Evolutionary conservation across 1,140 invertebrate genomes (phyloP).

Genomic region (Solen grandis): DNA sequence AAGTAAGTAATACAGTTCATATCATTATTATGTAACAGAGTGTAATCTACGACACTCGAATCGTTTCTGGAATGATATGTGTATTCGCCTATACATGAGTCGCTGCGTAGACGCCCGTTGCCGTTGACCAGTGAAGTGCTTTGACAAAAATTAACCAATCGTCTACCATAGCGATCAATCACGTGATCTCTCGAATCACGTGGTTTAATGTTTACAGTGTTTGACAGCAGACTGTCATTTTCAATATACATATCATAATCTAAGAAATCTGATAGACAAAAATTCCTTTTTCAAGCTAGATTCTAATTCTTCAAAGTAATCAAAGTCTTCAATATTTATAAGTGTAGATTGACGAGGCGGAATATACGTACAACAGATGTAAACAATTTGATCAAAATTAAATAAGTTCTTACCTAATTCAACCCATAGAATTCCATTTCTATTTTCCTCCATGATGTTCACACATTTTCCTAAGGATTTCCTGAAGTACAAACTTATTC

Average conservation of each 20-base stretch:
- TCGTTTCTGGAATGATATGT: background rate
- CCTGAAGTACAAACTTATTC: no score
- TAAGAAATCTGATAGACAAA: no score
- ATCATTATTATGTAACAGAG: background rate
- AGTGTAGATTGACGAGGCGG: background rate
- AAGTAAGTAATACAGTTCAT: background rate
- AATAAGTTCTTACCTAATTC: conserved; percentile 13
- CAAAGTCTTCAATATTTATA: no score
- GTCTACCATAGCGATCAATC: no score
- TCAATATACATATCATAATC: no score
- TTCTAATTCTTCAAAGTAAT: no score
- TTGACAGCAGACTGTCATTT: no score
- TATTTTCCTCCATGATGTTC: conserved; percentile 15
- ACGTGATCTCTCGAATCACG: no score
- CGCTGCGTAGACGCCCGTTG: background rate
- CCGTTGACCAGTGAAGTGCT: background rate
- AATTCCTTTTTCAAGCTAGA: no score
- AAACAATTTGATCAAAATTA: conserved; percentile 32
- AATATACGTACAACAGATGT: conserved; percentile 13
- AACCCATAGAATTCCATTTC: conserved; percentile 21
- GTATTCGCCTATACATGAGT: background rate
- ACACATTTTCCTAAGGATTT: no score
- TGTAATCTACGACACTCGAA: conserved; percentile 2
- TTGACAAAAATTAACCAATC: no score
- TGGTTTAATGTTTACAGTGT: no score